phyloP scores from a whole-genome alignment of 1,140 invertebrate species.

The Sesamia nonagrioides region DNA sequence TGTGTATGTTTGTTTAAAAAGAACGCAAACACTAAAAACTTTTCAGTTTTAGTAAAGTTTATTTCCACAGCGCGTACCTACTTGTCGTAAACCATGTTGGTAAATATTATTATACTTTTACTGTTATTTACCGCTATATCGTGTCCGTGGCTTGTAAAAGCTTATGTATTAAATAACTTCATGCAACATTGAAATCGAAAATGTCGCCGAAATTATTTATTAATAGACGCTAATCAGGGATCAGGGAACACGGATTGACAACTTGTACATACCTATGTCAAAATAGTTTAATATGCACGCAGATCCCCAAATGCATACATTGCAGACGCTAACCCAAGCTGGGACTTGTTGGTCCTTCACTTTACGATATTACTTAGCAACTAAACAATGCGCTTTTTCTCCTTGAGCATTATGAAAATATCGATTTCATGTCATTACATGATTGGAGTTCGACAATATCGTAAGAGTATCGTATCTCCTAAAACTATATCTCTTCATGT shows the following conservation, averaged over 20 bases:
- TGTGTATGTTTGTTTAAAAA: neutral
- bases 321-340: neutral
- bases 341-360: neutral
- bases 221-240: neutral
- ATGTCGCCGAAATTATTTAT: neutral
- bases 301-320: too few relatives aligned
- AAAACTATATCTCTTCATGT: neutral
- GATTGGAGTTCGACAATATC: neutral
- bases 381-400: neutral
- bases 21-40: neutral
- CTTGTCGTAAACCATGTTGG: neutral
- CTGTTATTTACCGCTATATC: neutral
- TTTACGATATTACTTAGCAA: neutral
- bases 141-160: neutral
- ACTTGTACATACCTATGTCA: neutral
- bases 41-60: neutral
- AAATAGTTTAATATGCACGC: too few relatives aligned
- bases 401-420: neutral
- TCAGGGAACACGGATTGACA: neutral
- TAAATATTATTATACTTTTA: slow-evolving; percentile 3
- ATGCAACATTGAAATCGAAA: neutral
- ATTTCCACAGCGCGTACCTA: neutral
- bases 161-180: neutral
- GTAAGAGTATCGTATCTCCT: neutral
- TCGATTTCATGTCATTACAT: neutral